Evolutionary conservation across 2,113 vertebrate genomes (phyloP).

Genomic region (Centrocercus urophasianus): DNA sequence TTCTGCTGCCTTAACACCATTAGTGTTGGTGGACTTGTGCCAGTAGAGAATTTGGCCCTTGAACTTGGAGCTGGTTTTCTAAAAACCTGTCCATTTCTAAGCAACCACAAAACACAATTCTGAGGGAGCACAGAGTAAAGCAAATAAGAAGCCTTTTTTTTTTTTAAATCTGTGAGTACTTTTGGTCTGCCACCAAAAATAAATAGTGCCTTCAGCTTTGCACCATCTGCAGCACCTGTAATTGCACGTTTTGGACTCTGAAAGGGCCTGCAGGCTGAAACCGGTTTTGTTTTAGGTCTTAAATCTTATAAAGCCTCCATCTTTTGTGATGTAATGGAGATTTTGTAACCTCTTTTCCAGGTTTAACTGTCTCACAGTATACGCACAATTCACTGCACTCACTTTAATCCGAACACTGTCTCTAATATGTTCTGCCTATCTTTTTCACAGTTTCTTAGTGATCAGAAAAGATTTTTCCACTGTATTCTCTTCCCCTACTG

Average conservation of each 20-base stretch:
- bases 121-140: conserved; percentile 20
- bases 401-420: conserved; percentile 33
- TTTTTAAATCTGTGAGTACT: background rate
- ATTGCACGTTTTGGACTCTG: conserved; percentile 21
- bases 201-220: conserved; percentile 48
- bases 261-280: conserved; percentile 30
- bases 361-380: background rate
- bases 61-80: conserved; percentile 41
- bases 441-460: conserved; percentile 48
- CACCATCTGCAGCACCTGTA: conserved; percentile 66
- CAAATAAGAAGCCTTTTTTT: background rate
- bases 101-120: background rate
- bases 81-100: conserved; percentile 51
- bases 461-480: conserved; percentile 41
- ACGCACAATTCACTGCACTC: conserved; percentile 20
- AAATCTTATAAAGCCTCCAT: background rate
- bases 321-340: background rate
- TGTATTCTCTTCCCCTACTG: background rate
- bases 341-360: background rate
- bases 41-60: conserved; percentile 60
- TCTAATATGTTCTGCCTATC: conserved; percentile 50
- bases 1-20: conserved; percentile 57
- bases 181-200: conserved; percentile 63
- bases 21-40: conserved; percentile 7
- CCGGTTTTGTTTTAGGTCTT: conserved; percentile 19